Evolutionary conservation across 2,113 vertebrate species (phyloP).

Genomic region (Rana temporaria): DNA sequence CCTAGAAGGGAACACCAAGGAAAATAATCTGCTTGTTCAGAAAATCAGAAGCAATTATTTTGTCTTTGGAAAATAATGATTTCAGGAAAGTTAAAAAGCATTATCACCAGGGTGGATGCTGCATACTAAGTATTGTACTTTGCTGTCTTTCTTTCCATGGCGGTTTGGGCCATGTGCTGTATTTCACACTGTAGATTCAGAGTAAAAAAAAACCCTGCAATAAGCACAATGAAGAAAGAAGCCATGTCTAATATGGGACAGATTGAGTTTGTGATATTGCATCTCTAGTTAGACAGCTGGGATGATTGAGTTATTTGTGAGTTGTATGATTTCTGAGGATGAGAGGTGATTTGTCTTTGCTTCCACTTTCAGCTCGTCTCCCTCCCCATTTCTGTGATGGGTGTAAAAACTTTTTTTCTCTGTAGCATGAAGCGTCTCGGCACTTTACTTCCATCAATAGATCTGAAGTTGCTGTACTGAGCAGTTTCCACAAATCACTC

Average conservation of each 20-base stretch:
- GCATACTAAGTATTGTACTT: background rate
- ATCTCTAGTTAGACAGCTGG: slow-evolving; percentile 36
- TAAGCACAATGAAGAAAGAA: slow-evolving; percentile 37
- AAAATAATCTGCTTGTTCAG: too few relatives aligned
- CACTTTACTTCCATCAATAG: slow-evolving; percentile 37
- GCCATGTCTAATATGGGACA: slow-evolving; percentile 41
- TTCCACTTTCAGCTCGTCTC: slow-evolving; percentile 18
- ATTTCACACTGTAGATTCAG: background rate
- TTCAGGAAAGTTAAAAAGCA: background rate
- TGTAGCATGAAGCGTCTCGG: slow-evolving; percentile 21
- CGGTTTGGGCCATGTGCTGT: background rate
- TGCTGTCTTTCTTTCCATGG: background rate
- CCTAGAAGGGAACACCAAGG: too few relatives aligned
- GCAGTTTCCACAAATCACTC: slow-evolving; percentile 35
- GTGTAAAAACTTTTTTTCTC: slow-evolving; percentile 37
- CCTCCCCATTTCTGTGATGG: background rate
- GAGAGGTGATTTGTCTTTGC: slow-evolving; percentile 46
- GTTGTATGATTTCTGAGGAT: slow-evolving; percentile 41
- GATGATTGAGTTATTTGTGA: slow-evolving; percentile 48
- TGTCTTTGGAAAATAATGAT: background rate
- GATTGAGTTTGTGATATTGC: slow-evolving; percentile 55
- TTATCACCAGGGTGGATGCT: background rate
- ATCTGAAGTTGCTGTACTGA: slow-evolving; percentile 15
- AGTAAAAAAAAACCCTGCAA: background rate
- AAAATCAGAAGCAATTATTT: background rate